Conservation (phyloP, 2,888 invertebrate species). For the Loripinus fragilis region DNA sequence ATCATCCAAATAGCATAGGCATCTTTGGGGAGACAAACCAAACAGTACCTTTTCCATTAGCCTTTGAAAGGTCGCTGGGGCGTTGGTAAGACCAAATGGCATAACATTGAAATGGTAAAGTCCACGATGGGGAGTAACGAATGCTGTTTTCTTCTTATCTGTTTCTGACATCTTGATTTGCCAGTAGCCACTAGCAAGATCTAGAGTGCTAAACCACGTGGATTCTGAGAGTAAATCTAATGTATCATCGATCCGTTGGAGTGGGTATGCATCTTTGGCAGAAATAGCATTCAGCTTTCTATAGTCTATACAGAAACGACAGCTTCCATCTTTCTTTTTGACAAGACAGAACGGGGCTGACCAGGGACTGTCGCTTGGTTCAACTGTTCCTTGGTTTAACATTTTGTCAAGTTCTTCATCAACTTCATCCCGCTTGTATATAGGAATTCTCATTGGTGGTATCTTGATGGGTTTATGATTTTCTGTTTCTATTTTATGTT, state of each 20-base stretch:
- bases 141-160: conserved; percentile 38
- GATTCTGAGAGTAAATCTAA: conserved; percentile 38
- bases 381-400: no score
- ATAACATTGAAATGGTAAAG: conserved; percentile 37
- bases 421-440: conserved; percentile 34
- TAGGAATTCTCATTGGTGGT: conserved; percentile 41
- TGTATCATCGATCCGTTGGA: conserved; percentile 43
- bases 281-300: conserved; percentile 37
- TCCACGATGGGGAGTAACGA: conserved; percentile 39
- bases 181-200: conserved; percentile 52
- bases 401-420: no score
- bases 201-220: conserved; percentile 46
- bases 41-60: conserved; percentile 23
- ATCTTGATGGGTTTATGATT: conserved; percentile 46
- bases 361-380: no score
- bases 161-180: conserved; percentile 43
- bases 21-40: conserved; percentile 18
- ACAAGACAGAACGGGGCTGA: conserved; percentile 42
- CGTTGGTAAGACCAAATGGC: conserved; percentile 24
- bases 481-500: conserved; percentile 52
- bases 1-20: conserved; percentile 35
- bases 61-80: conserved; percentile 22
- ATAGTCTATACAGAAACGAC: conserved; percentile 48
- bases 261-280: conserved; percentile 46
- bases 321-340: conserved; percentile 39